Conservation (phyloP, 2,113 vertebrate species). For the Xiphophorus hellerii region DNA sequence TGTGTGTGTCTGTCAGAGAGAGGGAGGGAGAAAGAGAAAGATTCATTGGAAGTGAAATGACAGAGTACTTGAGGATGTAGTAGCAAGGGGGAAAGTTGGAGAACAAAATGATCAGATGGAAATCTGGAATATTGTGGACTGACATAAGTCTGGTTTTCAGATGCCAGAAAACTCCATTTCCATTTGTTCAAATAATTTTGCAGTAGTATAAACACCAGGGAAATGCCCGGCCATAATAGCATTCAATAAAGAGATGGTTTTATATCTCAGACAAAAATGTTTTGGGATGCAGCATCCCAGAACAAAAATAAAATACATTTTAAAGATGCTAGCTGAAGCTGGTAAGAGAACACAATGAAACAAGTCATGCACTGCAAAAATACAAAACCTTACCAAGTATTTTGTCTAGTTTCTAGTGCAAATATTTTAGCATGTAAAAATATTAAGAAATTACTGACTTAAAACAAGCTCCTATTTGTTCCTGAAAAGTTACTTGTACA, state of each 20-base stretch:
- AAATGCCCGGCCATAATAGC: not conserved
- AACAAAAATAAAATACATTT: not conserved
- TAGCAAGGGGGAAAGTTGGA: not conserved
- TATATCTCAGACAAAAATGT: not conserved
- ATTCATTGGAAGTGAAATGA: slow-evolving; percentile 21
- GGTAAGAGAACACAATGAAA: too few species aligned
- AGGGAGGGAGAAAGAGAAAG: not conserved
- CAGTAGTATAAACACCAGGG: too few species aligned
- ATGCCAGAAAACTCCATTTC: not conserved
- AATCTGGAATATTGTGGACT: not conserved
- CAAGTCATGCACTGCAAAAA: too few species aligned
- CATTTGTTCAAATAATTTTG: not conserved
- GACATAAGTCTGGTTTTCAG: not conserved
- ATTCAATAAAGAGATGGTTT: not conserved
- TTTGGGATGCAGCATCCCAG: not conserved
- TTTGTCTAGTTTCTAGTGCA: too few species aligned
- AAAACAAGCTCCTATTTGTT: not conserved
- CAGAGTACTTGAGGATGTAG: not conserved
- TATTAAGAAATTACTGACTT: too few species aligned
- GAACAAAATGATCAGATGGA: slow-evolving; percentile 10
- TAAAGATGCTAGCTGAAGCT: not conserved
- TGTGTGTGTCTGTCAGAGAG: slow-evolving; percentile 1
- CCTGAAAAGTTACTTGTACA: too few species aligned
- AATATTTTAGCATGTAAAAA: too few species aligned
- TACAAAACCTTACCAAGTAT: too few species aligned